Evolutionary conservation across 2,113 vertebrate species (phyloP).

Genomic region (Tauraco erythrolophus): DNA sequence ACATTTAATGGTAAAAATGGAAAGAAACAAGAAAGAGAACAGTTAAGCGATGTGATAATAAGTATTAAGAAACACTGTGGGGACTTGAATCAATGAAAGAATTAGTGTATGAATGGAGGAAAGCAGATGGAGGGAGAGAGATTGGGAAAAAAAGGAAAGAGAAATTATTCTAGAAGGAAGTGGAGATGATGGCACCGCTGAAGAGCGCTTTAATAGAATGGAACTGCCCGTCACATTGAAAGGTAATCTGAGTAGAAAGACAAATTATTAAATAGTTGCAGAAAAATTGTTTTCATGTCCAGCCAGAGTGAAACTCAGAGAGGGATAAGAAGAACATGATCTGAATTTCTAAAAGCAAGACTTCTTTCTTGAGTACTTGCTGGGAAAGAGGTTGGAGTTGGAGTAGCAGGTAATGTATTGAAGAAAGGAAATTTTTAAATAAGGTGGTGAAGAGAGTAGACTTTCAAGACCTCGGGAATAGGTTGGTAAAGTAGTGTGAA

Average conservation of each 20-base stretch:
- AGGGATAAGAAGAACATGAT: background rate
- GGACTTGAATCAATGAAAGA: background rate
- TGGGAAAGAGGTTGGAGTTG: background rate
- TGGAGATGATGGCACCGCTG: background rate
- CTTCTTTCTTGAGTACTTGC: background rate
- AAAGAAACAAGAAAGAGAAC: background rate
- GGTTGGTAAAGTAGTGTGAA: background rate
- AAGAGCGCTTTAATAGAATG: background rate
- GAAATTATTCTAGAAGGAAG: background rate
- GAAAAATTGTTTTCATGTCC: constrained; percentile 24
- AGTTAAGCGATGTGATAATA: background rate
- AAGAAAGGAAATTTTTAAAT: background rate
- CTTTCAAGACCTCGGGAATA: background rate
- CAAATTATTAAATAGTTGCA: constrained; percentile 23
- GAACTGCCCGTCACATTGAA: constrained; percentile 16
- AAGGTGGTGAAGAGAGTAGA: background rate
- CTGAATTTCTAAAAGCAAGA: background rate
- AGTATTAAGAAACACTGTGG: background rate
- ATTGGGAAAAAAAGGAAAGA: background rate
- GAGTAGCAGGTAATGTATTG: background rate
- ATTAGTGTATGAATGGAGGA: background rate
- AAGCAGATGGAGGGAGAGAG: background rate
- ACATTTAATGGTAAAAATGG: background rate
- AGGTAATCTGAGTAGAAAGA: constrained; percentile 20
- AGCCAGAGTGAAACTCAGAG: background rate